Evolutionary conservation across 2,797 vertebrate genomes (phyloP).

Genomic region (Amniataba percoides): DNA sequence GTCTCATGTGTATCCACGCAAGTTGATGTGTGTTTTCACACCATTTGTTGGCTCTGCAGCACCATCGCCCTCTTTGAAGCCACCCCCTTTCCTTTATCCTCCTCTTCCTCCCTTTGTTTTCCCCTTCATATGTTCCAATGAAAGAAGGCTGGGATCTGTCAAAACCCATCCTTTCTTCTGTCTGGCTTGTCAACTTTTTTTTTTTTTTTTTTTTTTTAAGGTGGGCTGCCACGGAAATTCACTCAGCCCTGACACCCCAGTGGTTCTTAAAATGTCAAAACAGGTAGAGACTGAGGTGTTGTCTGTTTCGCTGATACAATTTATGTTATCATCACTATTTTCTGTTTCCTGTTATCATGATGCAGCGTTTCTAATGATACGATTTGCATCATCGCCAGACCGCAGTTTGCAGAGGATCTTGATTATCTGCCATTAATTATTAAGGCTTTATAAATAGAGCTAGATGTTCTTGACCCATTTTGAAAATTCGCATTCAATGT

Average conservation of each 20-base stretch:
- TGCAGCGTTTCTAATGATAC: constrained; percentile 1
- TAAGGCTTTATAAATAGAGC: constrained; percentile 28
- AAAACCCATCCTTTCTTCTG: constrained; percentile 74
- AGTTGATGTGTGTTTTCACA: constrained; percentile 66
- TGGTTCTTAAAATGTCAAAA: constrained; percentile 71
- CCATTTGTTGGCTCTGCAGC: constrained; percentile 57
- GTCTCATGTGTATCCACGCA: constrained; percentile 65
- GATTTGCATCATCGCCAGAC: constrained; percentile 1
- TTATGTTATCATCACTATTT: constrained; percentile 18
- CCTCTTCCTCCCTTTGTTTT: constrained; percentile 70
- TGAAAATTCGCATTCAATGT: background rate
- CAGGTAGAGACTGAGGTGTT: constrained; percentile 48
- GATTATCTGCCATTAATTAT: constrained; percentile 37
- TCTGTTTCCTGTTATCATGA: constrained; percentile 2
- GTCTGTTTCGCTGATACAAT: constrained; percentile 42
- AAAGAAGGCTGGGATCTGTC: constrained; percentile 75
- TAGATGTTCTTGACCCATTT: constrained; percentile 17
- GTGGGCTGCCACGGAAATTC: constrained; percentile 68
- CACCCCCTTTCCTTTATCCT: constrained; percentile 50
- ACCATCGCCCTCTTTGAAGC: constrained; percentile 65
- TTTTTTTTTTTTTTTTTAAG: constrained; percentile 46
- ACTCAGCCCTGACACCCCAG: constrained; percentile 71
- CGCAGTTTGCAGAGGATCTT: constrained; percentile 22
- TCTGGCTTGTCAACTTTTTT: constrained; percentile 71
- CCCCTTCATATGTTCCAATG: constrained; percentile 71